phyloP scores from a whole-genome alignment of 2,888 invertebrate species.

The Heliothis peltigera region DNA sequence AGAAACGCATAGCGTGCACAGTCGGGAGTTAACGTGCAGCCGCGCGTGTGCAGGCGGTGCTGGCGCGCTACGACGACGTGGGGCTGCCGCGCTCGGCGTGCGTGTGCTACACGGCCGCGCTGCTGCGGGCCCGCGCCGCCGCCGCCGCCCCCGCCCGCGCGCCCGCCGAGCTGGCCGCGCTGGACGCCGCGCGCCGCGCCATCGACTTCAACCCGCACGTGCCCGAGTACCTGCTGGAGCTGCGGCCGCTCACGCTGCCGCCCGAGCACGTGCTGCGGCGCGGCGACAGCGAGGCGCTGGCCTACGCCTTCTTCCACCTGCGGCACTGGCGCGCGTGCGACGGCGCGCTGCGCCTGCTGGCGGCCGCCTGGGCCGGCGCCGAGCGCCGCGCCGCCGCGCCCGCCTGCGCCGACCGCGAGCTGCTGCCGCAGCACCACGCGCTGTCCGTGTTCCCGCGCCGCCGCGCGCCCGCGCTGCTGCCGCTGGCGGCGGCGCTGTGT shows the following conservation, averaged over 20 bases:
- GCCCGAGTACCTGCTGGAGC: conserved; percentile 98
- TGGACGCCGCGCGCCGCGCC: conserved; percentile 95
- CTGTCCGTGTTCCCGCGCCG: conserved; percentile 95
- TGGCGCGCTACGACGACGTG: conserved; percentile 94
- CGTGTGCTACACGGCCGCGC: conserved; percentile 98
- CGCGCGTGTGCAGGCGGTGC: conserved; percentile 86
- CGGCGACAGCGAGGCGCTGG: conserved; percentile 98
- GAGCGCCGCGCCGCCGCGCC: conserved; percentile 90
- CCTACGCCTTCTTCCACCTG: conserved; percentile 98
- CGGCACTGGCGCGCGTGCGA: conserved; percentile 99
- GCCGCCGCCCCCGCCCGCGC: conserved; percentile 95
- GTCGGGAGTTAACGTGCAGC: no score
- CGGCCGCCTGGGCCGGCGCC: conserved; percentile 95
- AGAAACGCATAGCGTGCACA: no score
- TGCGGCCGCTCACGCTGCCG: conserved; percentile 98
- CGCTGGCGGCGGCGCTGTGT: conserved; percentile 96
- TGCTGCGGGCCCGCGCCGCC: conserved; percentile 97
- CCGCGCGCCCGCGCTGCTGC: conserved; percentile 95
- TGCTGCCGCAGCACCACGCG: conserved; percentile 95
- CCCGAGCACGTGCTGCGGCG: conserved; percentile 99
- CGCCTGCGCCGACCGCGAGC: conserved; percentile 92
- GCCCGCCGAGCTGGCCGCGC: conserved; percentile 97
- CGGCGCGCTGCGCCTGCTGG: conserved; percentile 97
- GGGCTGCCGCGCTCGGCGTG: conserved; percentile 98
- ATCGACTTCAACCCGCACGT: conserved; percentile 99